These are phyloP conservation scores for Archaeoteleia sp. DNA, from an alignment of 2,888 invertebrate genomes.

Conservation along the genomic window DNA sequence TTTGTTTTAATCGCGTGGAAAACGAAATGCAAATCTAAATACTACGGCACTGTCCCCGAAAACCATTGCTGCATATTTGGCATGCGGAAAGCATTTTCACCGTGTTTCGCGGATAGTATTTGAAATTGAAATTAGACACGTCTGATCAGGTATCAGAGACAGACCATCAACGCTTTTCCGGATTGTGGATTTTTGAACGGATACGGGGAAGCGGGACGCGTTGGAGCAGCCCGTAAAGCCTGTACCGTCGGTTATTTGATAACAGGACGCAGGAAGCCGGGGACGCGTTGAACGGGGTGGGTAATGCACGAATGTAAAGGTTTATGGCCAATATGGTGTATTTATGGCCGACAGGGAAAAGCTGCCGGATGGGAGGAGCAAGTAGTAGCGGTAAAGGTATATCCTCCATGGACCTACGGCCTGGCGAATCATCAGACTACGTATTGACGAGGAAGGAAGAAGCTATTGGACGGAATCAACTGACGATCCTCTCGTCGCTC, in stretches of 20 bases:
- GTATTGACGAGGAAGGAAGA: conserved; percentile 51
- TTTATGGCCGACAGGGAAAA: conserved; percentile 66
- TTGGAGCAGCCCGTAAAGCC: conserved; percentile 60
- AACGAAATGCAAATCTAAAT: too few species aligned
- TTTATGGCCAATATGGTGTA: conserved; percentile 73
- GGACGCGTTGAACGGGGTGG: conserved; percentile 58
- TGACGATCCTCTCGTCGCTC: conserved; percentile 48
- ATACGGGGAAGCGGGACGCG: conserved; percentile 19
- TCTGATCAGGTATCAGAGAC: conserved; percentile 37
- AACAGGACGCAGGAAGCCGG: conserved; percentile 55
- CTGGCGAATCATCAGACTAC: conserved; percentile 33
- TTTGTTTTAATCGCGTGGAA: too few species aligned
- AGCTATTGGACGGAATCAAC: conserved; percentile 46
- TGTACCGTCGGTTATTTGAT: conserved; percentile 63
- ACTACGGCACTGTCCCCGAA: too few species aligned
- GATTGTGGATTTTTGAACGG: conserved; percentile 42
- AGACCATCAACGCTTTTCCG: conserved; percentile 31
- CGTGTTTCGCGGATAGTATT: conserved; percentile 4
- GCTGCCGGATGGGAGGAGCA: conserved; percentile 41
- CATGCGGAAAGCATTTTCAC: background rate
- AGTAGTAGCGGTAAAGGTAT: conserved; percentile 31
- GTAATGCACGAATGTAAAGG: conserved; percentile 72
- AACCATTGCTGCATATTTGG: too few species aligned
- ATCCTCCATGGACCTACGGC: conserved; percentile 28
- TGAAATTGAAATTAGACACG: conserved; percentile 44